These are phyloP conservation scores for Drosophila silvestris DNA, from an alignment of 2,888 invertebrate genomes.

Conservation along the genomic window DNA sequence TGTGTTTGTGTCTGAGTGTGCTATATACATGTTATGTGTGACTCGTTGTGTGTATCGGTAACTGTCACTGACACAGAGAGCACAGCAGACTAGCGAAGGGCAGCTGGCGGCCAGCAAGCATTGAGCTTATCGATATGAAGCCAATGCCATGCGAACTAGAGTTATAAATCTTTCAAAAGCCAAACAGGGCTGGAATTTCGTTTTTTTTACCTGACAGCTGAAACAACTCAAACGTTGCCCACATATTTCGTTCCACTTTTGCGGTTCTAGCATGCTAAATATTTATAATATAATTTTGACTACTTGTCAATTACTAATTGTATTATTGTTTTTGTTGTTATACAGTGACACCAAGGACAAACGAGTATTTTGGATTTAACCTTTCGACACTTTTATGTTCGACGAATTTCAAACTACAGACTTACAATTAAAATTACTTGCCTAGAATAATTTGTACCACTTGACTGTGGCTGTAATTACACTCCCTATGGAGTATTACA, in stretches of 20 bases:
- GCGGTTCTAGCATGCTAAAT: conserved; percentile 2
- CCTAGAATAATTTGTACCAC: background rate
- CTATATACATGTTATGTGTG: conserved; percentile 8
- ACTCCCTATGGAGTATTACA: background rate
- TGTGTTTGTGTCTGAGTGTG: conserved; percentile 18
- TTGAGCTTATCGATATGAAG: conserved; percentile 76
- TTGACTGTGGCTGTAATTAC: background rate
- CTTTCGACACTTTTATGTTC: background rate
- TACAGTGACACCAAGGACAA: background rate
- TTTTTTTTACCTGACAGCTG: conserved; percentile 64
- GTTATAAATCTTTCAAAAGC: conserved; percentile 76
- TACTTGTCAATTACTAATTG: conserved; percentile 63
- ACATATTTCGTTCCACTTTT: conserved; percentile 15
- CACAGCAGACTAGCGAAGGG: conserved; percentile 2
- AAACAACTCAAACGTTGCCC: conserved; percentile 42
- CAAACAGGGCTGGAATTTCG: conserved; percentile 66
- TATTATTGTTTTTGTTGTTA: background rate
- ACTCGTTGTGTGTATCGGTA: conserved; percentile 49
- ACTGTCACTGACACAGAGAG: conserved; percentile 67
- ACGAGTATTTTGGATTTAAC: background rate
- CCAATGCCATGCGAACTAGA: conserved; percentile 52
- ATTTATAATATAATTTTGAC: conserved; percentile 48
- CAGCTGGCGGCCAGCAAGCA: conserved; percentile 45
- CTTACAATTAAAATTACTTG: background rate
- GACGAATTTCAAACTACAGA: background rate